phyloP scores from a whole-genome alignment of 2,888 invertebrate genomes.

The Lithophane leautieri region DNA sequence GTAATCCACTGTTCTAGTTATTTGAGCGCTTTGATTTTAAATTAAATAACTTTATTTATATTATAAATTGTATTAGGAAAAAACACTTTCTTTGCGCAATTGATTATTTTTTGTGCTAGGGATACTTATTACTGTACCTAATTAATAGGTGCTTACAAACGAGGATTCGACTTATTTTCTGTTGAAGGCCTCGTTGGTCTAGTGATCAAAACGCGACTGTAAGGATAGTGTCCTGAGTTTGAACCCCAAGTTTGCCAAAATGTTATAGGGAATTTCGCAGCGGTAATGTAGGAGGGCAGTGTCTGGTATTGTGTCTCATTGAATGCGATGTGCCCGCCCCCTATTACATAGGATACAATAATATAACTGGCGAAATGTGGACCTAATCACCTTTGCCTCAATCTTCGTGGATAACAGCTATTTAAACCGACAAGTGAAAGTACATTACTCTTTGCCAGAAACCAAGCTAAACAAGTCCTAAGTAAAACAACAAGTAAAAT shows the following conservation, averaged over 20 bases:
- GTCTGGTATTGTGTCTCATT: neutral
- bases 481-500: slow-evolving; percentile 10
- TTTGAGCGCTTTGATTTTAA: neutral
- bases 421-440: neutral
- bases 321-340: neutral
- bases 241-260: neutral
- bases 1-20: neutral
- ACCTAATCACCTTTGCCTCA: no score
- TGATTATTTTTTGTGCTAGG: neutral
- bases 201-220: neutral
- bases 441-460: neutral
- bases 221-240: neutral
- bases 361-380: neutral
- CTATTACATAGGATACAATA: neutral
- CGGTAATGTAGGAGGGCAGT: no score
- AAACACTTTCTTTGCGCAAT: neutral
- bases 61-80: neutral
- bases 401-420: neutral
- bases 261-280: neutral
- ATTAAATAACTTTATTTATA: neutral
- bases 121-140: no score
- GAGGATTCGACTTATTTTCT: neutral
- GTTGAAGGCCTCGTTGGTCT: no score
- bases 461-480: slow-evolving; percentile 9
- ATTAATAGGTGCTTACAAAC: neutral